Base-by-base conservation (phyloP, 2,113 vertebrate genomes). In the Tiliqua scincoides region DNA sequence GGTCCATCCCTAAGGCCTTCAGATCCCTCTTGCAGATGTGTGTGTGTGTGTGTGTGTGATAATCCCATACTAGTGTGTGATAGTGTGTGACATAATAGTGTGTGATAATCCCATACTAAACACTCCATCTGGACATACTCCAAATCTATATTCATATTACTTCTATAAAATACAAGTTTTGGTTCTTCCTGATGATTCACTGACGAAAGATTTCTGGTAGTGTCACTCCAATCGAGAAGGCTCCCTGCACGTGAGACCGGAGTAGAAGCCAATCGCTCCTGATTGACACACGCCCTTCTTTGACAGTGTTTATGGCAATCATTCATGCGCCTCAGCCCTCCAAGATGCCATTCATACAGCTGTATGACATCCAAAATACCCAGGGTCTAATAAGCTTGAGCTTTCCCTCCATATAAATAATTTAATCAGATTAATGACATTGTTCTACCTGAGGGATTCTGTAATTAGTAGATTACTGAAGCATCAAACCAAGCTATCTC, bases 371-470 rank as follows among this genome's bases (percentile, higher is more conserved):
- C 91, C 84, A 88, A 87, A 96, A 95, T 92, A 83, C 85, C 54
- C 79, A 92, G 79, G 85, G 91, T 83, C 90, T 96, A 96, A 95
- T 96, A 94, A 96, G 93, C 95, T 95, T 95, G 95, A 93, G 85
- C 84, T 96, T 94, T 94, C 88, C 85, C 90, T 90, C 89, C 94
- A 94, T 92, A 96, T 97, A 96, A 97, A 97, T 97, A 96, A 96
- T 96, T 96, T 96, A 97, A 95, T 96, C 94, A 96, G 93, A 96
- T 97, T 97, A 97, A 97, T 97, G 94, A 94, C 91, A 95, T 95
- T 95, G 93, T 94, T 96, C 93, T 96, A 96, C 94, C 95, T 96
- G 93, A 96, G 95, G 96, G 93, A 94, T 95, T 96, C 90, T 94
- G 84, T 97, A 96, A 96, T 96, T 96, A 96, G 93, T 93, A 95